Evolutionary conservation across 92 coral and sea anemone genomes (phyloP).

Genomic region (Actinostola sp.): DNA sequence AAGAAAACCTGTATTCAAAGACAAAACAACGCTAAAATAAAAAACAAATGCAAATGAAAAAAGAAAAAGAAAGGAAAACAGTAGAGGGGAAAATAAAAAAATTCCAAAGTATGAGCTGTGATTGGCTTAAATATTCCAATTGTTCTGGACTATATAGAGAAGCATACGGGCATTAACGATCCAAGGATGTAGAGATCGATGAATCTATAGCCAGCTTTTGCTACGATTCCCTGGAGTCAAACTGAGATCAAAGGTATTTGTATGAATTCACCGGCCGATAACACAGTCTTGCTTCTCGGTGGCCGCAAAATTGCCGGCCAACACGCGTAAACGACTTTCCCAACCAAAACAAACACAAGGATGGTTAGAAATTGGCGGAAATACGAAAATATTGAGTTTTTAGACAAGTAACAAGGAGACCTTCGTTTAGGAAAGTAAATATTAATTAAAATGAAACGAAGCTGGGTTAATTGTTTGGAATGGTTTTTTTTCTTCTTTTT

Average conservation of each 20-base stretch:
- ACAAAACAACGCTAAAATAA: too few species aligned
- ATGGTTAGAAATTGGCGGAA: constrained; percentile 32
- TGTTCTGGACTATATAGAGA: background rate
- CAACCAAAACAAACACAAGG: constrained; percentile 20
- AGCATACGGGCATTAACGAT: too few species aligned
- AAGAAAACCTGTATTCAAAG: background rate
- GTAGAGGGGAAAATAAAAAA: background rate
- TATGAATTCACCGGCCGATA: constrained; percentile 13
- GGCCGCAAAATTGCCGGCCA: constrained; percentile 15
- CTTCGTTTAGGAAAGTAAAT: constrained; percentile 20
- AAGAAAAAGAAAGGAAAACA: background rate
- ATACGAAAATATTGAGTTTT: background rate
- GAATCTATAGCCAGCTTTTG: too few species aligned
- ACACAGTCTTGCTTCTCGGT: background rate
- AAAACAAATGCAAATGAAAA: background rate
- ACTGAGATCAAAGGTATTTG: constrained; percentile 8
- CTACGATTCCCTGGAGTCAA: constrained; percentile 9
- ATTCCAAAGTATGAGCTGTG: too few species aligned
- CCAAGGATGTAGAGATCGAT: too few species aligned
- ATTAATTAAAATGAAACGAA: background rate
- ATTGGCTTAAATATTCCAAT: background rate
- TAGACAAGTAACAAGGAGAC: constrained; percentile 10
- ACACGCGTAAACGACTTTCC: constrained; percentile 23
- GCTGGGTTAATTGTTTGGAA: background rate
- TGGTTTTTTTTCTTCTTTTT: background rate